These are phyloP conservation scores for Ischnus inquisitorius DNA, from an alignment of 2,888 invertebrate species.

Conservation along the genomic window DNA sequence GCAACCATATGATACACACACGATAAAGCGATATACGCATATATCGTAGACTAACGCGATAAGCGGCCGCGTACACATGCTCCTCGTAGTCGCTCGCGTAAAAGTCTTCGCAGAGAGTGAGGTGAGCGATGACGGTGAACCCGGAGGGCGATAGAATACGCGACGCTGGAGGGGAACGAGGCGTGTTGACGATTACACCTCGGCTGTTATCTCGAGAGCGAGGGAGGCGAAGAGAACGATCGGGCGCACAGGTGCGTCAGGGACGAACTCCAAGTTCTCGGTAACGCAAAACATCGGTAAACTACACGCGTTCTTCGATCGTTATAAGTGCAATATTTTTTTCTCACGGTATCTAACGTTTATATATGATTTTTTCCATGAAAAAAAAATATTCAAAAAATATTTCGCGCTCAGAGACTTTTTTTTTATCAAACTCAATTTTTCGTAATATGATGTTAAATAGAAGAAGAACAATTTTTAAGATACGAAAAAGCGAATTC, in stretches of 20 bases:
- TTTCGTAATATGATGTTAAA: no score
- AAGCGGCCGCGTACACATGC: constrained; percentile 50
- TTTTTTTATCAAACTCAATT: no score
- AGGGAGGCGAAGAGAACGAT: constrained; percentile 9
- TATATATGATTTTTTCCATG: no score
- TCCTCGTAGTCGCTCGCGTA: constrained; percentile 45
- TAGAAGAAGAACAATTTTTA: no score
- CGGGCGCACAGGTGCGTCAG: constrained; percentile 55
- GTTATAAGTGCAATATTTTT: neutral
- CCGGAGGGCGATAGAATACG: constrained; percentile 39
- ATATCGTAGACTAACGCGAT: constrained; percentile 21
- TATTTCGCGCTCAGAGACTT: no score
- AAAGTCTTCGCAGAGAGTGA: constrained; percentile 32
- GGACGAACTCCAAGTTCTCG: constrained; percentile 39
- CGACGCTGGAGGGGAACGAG: constrained; percentile 29
- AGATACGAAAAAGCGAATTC: no score
- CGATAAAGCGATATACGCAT: no score
- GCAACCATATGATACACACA: constrained; percentile 53
- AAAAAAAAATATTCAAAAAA: no score
- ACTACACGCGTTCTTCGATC: constrained; percentile 25
- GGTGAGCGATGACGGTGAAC: constrained; percentile 39
- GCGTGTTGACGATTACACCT: constrained; percentile 53
- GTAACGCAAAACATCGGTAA: constrained; percentile 18
- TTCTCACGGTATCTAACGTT: no score
- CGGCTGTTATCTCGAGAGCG: constrained; percentile 53